Conservation (phyloP, 2,888 invertebrate species). For the Choreutis nemorana region DNA sequence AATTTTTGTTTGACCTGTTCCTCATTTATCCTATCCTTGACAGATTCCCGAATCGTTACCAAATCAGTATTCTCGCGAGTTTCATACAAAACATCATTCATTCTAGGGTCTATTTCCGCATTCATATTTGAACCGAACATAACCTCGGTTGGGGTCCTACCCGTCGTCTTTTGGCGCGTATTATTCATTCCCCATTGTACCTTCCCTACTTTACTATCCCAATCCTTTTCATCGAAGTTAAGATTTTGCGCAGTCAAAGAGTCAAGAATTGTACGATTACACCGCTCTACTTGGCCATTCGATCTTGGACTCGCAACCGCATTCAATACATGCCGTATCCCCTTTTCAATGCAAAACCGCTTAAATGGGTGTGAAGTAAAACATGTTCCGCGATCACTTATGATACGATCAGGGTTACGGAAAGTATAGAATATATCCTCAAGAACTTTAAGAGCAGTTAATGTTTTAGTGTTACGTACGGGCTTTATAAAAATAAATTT, state of each 20-base stretch:
- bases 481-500: slow-evolving; percentile 5
- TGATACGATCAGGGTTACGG: slow-evolving; percentile 4
- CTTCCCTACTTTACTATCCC: slow-evolving; percentile 9
- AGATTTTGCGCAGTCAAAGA: slow-evolving; percentile 7
- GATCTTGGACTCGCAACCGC: slow-evolving; percentile 11
- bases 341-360: slow-evolving; percentile 4
- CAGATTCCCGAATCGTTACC: no score
- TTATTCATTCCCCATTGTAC: slow-evolving; percentile 12
- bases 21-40: no score
- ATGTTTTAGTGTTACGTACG: slow-evolving; percentile 6
- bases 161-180: slow-evolving; percentile 6
- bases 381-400: slow-evolving; percentile 7
- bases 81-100: no score
- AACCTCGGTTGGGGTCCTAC: slow-evolving; percentile 7
- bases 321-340: slow-evolving; percentile 6
- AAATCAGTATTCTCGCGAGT: no score
- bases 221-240: no score
- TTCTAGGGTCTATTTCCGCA: no score
- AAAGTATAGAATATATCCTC: slow-evolving; percentile 7
- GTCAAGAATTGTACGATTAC: slow-evolving; percentile 10
- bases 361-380: slow-evolving; percentile 7
- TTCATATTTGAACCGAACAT: slow-evolving; percentile 11
- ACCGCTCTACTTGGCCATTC: slow-evolving; percentile 11
- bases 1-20: no score
- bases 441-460: slow-evolving; percentile 3